Base-by-base conservation (phyloP, 2,113 vertebrate species). In the Amphilophus citrinellus region DNA sequence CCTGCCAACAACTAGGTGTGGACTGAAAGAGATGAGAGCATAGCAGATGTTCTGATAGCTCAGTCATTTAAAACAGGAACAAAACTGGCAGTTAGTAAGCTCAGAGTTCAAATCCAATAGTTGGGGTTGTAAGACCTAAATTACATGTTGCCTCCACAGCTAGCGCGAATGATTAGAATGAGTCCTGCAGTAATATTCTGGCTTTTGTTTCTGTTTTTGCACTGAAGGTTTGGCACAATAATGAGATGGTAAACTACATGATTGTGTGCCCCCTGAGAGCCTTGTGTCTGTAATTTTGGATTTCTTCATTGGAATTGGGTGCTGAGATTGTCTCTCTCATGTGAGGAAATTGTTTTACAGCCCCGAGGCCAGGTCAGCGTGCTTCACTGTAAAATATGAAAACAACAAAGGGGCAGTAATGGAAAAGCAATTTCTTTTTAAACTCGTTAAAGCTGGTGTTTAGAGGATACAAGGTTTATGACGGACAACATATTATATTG, bases 21-120 rank as follows among this genome's bases (percentile, higher is more conserved):
- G 66, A 83, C 47, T 75, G 80, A 88, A 82, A 85, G 88, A 87
- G 77, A 91, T 76, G 91, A 85, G 82, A 85, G 88, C 11, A 24
- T 20, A 84, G 87, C 94, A 93, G 94, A 93, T 94, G 92, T 95
- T 90, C 82, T 80, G 88, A 91, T 82, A 78, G 76, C 87, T 89
- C 87, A 79, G 82, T 89, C 84, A 76, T 93, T 93, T 88, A 91
- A 91, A 92, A 85, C 78, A 63, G 50, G 79, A 91, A 80, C 71
- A 88, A 61, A 91, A 82, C 82, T 82, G 86, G 82, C 87, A 92
- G 83, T 88, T 20, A 47, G 44, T 65, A 71, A 84, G 83, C 81
- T 85, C 78, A 81, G 65, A 61, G 76, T 85, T 88, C 87, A 90
- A 50, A 81, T 91, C 73, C 87, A 77, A 79, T 47, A 84, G 81